These are phyloP conservation scores for Ips typographus DNA, from an alignment of 1,140 invertebrate genomes.

Conservation along the genomic window DNA sequence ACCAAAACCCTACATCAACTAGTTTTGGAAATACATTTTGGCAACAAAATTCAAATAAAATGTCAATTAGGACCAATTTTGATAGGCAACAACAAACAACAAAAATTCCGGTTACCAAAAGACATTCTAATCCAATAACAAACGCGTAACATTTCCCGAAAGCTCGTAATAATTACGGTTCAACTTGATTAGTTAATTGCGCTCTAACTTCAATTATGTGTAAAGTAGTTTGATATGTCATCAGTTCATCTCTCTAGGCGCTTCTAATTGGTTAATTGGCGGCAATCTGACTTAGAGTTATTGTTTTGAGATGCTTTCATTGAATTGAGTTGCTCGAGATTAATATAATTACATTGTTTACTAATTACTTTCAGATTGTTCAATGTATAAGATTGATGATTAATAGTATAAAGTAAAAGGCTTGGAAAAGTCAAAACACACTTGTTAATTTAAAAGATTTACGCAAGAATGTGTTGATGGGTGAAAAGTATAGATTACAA, in stretches of 20 bases:
- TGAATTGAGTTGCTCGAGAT: not conserved
- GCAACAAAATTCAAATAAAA: too few species aligned
- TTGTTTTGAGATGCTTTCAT: slow-evolving; percentile 15
- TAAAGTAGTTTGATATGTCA: slow-evolving; percentile 31
- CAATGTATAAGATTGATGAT: too few species aligned
- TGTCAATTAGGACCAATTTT: too few species aligned
- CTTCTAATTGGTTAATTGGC: slow-evolving; percentile 31
- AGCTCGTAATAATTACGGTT: slow-evolving; percentile 13
- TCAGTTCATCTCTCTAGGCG: slow-evolving; percentile 21
- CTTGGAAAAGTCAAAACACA: not conserved
- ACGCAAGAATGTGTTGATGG: not conserved
- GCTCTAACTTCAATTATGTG: slow-evolving; percentile 25
- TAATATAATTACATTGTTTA: too few species aligned
- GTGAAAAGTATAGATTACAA: too few species aligned
- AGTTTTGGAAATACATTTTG: too few species aligned
- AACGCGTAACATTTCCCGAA: not conserved
- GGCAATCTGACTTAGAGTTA: slow-evolving; percentile 19
- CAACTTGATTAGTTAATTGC: slow-evolving; percentile 26
- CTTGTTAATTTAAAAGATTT: not conserved
- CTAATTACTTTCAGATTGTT: too few species aligned
- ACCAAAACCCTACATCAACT: too few species aligned
- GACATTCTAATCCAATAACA: slow-evolving; percentile 3
- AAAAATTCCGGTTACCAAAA: not conserved
- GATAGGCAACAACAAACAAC: too few species aligned
- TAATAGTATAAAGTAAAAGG: too few species aligned